phyloP scores from a whole-genome alignment of 2,797 vertebrate genomes.

The Halcyon smyrnensis region DNA sequence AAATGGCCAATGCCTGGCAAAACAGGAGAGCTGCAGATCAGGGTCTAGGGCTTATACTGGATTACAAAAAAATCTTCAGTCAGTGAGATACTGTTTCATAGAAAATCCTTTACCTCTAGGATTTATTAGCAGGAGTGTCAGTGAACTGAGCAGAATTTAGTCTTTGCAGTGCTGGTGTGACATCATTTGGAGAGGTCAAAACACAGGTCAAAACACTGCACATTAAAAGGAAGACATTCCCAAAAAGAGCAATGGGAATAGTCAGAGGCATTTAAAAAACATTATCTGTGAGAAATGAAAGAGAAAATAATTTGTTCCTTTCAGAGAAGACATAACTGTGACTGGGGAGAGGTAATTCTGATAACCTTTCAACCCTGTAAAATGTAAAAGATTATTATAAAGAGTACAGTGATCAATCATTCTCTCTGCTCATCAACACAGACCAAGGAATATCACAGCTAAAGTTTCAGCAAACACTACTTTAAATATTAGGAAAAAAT shows the following conservation, averaged over 20 bases:
- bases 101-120: constrained; percentile 27
- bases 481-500: not conserved
- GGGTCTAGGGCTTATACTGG: not conserved
- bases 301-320: not conserved
- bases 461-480: not conserved
- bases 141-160: constrained; percentile 13
- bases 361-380: not conserved
- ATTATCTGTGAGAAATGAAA: not conserved
- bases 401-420: not conserved
- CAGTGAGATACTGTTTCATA: not conserved
- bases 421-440: not conserved
- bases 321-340: not conserved
- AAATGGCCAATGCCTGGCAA: not conserved
- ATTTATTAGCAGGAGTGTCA: constrained; percentile 5
- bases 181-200: constrained; percentile 29
- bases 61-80: not conserved
- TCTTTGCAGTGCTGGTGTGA: not conserved
- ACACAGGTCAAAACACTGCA: not conserved
- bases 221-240: not conserved
- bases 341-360: not conserved
- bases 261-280: not conserved
- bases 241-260: not conserved
- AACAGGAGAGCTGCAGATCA: not conserved
- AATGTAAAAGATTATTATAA: not conserved
- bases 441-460: not conserved